Percentiles rank a stretch among this genome's conserved stretches.
Evolutionary conservation across 2,113 vertebrate species (phyloP).

Genomic region (Tragelaphus scriptus): DNA sequence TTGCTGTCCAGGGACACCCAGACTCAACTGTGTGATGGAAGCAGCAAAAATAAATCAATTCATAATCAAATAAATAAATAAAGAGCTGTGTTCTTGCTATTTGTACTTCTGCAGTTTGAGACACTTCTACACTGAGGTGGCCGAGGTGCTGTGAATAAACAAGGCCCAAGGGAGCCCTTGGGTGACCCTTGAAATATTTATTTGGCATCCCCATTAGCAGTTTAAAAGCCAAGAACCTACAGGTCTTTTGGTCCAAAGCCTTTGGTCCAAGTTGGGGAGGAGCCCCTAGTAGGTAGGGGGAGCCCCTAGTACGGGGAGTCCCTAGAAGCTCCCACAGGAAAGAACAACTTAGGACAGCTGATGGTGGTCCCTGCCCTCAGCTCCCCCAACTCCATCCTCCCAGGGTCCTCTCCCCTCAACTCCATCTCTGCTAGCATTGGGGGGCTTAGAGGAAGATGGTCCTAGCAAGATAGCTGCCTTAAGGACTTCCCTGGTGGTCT

Average conservation of each 20-base stretch:
- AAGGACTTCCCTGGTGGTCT: neutral
- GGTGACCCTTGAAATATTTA: slow-evolving; percentile 46
- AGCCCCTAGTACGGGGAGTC: neutral
- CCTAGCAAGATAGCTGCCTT: neutral
- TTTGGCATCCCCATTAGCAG: neutral
- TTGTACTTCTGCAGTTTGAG: neutral
- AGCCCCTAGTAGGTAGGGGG: neutral
- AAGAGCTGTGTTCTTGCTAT: neutral
- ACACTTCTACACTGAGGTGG: neutral
- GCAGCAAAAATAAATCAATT: neutral
- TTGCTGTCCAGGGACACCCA: neutral
- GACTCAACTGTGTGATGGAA: neutral
- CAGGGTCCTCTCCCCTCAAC: neutral
- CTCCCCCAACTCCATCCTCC: accelerated
- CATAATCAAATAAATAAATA: slow-evolving; percentile 17
- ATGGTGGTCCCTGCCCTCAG: neutral
- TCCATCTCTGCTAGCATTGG: neutral
- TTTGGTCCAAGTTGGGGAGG: neutral
- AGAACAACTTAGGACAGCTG: neutral
- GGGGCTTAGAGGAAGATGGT: neutral
- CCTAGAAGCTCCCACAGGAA: neutral
- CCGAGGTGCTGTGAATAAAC: neutral
- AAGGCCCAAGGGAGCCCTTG: neutral
- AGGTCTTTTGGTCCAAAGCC: neutral
- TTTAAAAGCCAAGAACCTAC: neutral